Evolutionary conservation across 1,140 invertebrate genomes (phyloP).

Genomic region (Spodoptera frugiperda): DNA sequence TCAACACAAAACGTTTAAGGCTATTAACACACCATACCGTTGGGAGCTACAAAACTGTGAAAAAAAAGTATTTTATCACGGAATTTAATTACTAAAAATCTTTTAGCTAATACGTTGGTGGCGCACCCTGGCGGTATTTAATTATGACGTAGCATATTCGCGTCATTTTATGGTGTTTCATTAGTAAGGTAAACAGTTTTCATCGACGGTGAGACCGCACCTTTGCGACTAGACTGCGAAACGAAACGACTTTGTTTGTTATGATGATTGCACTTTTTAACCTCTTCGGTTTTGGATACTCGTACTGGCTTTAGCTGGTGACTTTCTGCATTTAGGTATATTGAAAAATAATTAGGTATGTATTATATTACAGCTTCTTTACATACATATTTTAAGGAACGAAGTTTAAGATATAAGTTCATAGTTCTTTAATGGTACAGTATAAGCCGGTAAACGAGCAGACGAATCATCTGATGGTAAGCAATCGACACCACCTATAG

Average conservation of each 20-base stretch:
- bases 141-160: slow-evolving; percentile 62
- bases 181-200: slow-evolving; percentile 79
- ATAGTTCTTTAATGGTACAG: no score
- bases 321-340: no score
- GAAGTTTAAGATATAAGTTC: no score
- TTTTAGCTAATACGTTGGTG: slow-evolving; percentile 54
- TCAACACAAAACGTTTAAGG: slow-evolving; percentile 11
- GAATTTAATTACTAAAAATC: slow-evolving; percentile 69
- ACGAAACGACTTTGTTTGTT: slow-evolving; percentile 45
- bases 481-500: no score
- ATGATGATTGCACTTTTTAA: slow-evolving; percentile 30
- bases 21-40: slow-evolving; percentile 12
- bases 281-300: not conserved
- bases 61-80: slow-evolving; percentile 55
- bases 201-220: slow-evolving; percentile 65
- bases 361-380: no score
- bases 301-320: not conserved
- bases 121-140: slow-evolving; percentile 55
- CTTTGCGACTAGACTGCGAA: slow-evolving; percentile 48
- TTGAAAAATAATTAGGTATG: no score
- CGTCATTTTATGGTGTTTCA: slow-evolving; percentile 74
- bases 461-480: no score
- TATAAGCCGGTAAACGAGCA: no score
- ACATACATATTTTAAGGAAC: no score
- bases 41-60: slow-evolving; percentile 33